Conservation (phyloP, 2,797 vertebrate species). For the Micrastur ruficollis region DNA sequence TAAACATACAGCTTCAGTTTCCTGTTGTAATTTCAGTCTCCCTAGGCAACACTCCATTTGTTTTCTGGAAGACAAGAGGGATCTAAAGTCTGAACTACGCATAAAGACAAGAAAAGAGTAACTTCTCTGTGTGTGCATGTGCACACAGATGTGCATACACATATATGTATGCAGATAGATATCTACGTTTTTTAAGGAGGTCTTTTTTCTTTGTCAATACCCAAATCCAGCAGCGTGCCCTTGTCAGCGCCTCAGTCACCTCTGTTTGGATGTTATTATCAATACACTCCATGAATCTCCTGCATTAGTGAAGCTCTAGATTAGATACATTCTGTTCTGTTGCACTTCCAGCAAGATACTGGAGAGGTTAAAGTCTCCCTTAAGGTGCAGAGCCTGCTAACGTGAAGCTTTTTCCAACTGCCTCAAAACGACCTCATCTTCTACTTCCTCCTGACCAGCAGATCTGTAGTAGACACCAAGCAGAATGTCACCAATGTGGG, state of each 20-base stretch:
- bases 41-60: not conserved
- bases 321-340: not conserved
- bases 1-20: not conserved
- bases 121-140: not conserved
- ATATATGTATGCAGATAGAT: not conserved
- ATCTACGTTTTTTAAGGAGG: not conserved
- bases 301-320: not conserved
- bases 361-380: not conserved
- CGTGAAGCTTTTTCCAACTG: not conserved
- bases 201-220: not conserved
- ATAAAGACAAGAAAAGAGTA: not conserved
- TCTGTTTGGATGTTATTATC: not conserved
- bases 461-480: not conserved
- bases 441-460: not conserved
- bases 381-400: not conserved
- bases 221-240: not conserved
- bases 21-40: not conserved
- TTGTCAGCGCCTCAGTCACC: not conserved
- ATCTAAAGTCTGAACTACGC: not conserved
- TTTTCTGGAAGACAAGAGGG: not conserved
- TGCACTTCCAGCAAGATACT: not conserved
- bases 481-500: not conserved
- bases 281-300: not conserved
- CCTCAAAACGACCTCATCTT: not conserved
- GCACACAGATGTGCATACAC: too few species aligned